phyloP scores from a whole-genome alignment of 2,888 invertebrate genomes.

The Scaptomyza cyrtandrae region DNA sequence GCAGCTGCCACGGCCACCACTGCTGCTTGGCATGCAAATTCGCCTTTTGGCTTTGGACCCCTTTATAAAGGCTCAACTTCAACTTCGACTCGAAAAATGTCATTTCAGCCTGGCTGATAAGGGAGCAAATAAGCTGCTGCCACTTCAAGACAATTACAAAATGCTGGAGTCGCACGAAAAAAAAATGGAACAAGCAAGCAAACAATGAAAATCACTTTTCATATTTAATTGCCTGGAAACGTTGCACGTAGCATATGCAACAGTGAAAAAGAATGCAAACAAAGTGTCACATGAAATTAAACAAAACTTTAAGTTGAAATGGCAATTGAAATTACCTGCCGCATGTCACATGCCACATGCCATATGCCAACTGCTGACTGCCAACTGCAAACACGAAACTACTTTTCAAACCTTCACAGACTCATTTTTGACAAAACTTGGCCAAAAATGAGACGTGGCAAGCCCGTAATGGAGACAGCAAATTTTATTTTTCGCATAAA shows the following conservation, averaged over 20 bases:
- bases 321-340: conserved; percentile 57
- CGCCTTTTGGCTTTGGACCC: conserved; percentile 35
- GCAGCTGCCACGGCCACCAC: background rate
- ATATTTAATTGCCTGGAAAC: conserved; percentile 67
- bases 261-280: conserved; percentile 44
- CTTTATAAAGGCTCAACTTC: conserved; percentile 1
- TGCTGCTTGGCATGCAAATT: conserved; percentile 47
- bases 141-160: conserved; percentile 23
- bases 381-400: conserved; percentile 56
- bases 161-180: conserved; percentile 24
- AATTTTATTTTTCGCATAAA: conserved; percentile 77
- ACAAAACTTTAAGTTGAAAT: conserved; percentile 48
- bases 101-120: conserved; percentile 30
- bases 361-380: conserved; percentile 40
- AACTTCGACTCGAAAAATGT: conserved; percentile 2
- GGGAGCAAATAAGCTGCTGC: conserved; percentile 30
- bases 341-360: conserved; percentile 30
- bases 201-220: conserved; percentile 71
- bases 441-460: conserved; percentile 56
- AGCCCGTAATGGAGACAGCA: conserved; percentile 74
- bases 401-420: conserved; percentile 19
- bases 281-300: conserved; percentile 60
- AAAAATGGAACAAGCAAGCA: conserved; percentile 17
- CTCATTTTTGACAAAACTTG: conserved; percentile 33
- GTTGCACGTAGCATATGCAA: conserved; percentile 3